Evolutionary conservation across 2,888 invertebrate genomes (phyloP), one percentile per base, ranked within the genome.

Genomic region (Chelonus formosanus): DNA sequence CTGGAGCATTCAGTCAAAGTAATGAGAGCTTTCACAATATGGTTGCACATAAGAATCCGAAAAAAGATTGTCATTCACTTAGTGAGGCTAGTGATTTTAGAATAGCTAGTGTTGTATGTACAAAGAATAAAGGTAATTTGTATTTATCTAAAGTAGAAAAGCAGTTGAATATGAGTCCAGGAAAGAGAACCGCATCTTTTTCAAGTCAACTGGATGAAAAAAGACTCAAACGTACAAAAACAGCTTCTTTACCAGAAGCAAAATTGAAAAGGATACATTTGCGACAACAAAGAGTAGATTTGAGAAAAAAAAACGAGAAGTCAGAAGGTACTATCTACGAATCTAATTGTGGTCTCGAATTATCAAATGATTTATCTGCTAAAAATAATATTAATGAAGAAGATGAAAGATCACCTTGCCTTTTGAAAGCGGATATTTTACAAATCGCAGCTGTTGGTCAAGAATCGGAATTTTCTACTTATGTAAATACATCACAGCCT

Each of bases 31-130:
- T 75, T 1, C 73, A 75, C 35, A 71, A 67, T 57, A 72, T 73
- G 20, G 72, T 73, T 65, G 72, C 75, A 34, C 75, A 75, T 45
- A 75, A 76, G 70, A 61, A 71, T 5, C 70, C 71, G 0, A 73
- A 76, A 67, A 70, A 62, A 47, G 7, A 45, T n/a, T 68, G 68
- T 47, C 63, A 67, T 44, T 62, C 59, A 40, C 45, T 50, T 5
- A 63, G 64, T 47, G 67, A 62, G 55, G 64, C 67, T 5, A 53
- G 47, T 31, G 60, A 63, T 63, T 64, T 45, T 53, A 55, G 68
- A 8, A 45, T 67, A 20, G 68, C 70, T n/a, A 70, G 64, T 20
- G 47, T 63, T 6, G 65, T 70, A 3, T 55, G 48, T 48, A 55
- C 40, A 6, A 67, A 64, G 44, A 70, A 68, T 59, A 65, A 70